A percentile compares a stretch with the other conserved stretches of the same genome.
Conservation (phyloP, 2,888 invertebrate species). For the Euproctis similis region DNA sequence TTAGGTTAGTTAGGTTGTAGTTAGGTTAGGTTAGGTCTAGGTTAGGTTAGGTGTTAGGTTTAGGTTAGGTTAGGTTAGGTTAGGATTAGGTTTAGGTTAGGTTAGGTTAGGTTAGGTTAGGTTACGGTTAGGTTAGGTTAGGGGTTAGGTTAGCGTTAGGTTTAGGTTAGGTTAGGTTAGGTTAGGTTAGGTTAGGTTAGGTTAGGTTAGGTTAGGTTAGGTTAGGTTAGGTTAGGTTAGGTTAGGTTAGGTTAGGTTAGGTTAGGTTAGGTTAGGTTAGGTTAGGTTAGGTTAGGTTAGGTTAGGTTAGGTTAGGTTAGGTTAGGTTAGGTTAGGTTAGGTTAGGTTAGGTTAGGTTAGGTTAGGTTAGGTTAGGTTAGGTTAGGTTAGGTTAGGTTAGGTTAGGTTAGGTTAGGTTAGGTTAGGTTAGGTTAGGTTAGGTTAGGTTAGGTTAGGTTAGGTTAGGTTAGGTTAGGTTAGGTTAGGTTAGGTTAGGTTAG, state of each 20-base stretch:
- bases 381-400: conserved; percentile 12
- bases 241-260: conserved; percentile 12
- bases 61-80: conserved; percentile 21
- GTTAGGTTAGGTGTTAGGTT: no score
- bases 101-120: no score
- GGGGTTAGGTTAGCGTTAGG: conserved; percentile 15
- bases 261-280: conserved; percentile 16
- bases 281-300: conserved; percentile 15
- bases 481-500: conserved; percentile 12
- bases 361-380: conserved; percentile 16
- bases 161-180: conserved; percentile 14
- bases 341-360: conserved; percentile 16
- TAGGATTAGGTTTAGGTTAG: no score
- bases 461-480: conserved; percentile 10
- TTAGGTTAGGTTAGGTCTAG: no score
- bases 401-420: conserved; percentile 14
- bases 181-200: conserved; percentile 17
- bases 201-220: conserved; percentile 15
- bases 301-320: conserved; percentile 16
- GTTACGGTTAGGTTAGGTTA: no score
- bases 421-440: conserved; percentile 14
- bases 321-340: conserved; percentile 15
- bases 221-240: conserved; percentile 13
- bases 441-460: conserved; percentile 13
- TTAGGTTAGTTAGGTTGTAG: no score